Evolutionary conservation across 2,113 vertebrate genomes (phyloP).

Genomic region (Oreochromis niloticus): DNA sequence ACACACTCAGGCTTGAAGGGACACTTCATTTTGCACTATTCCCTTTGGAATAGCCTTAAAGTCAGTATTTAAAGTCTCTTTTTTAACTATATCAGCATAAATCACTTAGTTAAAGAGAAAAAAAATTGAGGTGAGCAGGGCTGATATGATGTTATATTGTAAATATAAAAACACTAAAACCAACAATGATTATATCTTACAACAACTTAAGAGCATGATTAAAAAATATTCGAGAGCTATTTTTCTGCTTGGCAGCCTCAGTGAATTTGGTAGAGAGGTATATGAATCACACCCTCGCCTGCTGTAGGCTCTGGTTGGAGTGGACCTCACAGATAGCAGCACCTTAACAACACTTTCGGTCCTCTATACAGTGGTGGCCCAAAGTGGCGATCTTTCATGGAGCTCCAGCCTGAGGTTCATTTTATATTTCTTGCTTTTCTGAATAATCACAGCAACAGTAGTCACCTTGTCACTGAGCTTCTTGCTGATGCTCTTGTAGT

Average conservation of each 20-base stretch:
- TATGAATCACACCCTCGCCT: neutral
- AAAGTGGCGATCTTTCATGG: neutral
- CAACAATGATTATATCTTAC: neutral
- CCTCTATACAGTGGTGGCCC: neutral
- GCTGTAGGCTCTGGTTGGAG: neutral
- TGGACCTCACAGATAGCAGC: neutral
- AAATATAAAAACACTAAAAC: neutral
- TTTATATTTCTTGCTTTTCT: neutral
- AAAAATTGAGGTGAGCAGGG: neutral
- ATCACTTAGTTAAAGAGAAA: neutral
- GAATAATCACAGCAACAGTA: neutral
- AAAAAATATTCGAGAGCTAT: neutral
- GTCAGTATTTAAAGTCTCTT: neutral
- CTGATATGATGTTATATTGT: neutral
- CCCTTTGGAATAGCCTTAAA: neutral
- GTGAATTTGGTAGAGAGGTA: neutral
- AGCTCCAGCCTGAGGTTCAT: neutral
- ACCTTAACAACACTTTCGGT: neutral
- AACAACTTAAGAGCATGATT: neutral
- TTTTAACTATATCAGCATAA: neutral
- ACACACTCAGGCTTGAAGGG: neutral
- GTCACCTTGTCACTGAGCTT: neutral
- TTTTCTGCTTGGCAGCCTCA: neutral
- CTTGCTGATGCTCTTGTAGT: neutral
- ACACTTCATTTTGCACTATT: neutral